Percentiles rank a stretch among this genome's conserved stretches.
phyloP scores from a whole-genome alignment of 2,888 invertebrate genomes.

The Eugnorisma glareosa region DNA sequence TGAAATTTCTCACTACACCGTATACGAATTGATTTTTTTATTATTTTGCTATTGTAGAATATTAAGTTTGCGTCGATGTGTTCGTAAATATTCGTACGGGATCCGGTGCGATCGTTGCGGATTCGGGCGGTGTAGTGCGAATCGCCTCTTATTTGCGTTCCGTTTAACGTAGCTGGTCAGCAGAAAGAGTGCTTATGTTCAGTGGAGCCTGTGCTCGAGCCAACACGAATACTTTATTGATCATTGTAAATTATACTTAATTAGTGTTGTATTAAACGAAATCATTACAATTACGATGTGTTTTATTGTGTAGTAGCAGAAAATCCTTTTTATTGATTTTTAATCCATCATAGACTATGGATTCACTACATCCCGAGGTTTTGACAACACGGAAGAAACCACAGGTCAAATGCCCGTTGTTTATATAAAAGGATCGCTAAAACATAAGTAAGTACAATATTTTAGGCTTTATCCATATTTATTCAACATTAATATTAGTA shows the following conservation, averaged over 20 bases:
- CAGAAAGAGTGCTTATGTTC: slow-evolving; percentile 56
- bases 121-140: slow-evolving; percentile 64
- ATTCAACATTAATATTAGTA: background rate
- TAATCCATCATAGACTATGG: background rate
- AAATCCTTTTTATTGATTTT: background rate
- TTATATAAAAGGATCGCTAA: background rate
- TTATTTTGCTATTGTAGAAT: slow-evolving; percentile 53
- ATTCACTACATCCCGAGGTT: background rate
- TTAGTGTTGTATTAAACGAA: slow-evolving; percentile 91
- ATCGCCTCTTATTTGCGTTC: slow-evolving; percentile 57
- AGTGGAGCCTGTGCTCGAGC: slow-evolving; percentile 66
- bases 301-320: slow-evolving; percentile 64
- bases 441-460: background rate
- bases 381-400: background rate
- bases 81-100: slow-evolving; percentile 38
- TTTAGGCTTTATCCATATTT: background rate
- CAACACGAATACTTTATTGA: slow-evolving; percentile 80
- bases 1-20: slow-evolving; percentile 58
- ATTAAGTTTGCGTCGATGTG: slow-evolving; percentile 42
- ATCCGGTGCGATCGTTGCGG: slow-evolving; percentile 29
- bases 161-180: slow-evolving; percentile 57
- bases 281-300: slow-evolving; percentile 85
- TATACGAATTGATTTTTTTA: slow-evolving; percentile 36
- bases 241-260: slow-evolving; percentile 90
- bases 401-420: background rate